Evolutionary conservation across 2,113 vertebrate species (phyloP), one percentile per base, ranked within the genome.

Genomic region (Cyprinodon tularosa): DNA sequence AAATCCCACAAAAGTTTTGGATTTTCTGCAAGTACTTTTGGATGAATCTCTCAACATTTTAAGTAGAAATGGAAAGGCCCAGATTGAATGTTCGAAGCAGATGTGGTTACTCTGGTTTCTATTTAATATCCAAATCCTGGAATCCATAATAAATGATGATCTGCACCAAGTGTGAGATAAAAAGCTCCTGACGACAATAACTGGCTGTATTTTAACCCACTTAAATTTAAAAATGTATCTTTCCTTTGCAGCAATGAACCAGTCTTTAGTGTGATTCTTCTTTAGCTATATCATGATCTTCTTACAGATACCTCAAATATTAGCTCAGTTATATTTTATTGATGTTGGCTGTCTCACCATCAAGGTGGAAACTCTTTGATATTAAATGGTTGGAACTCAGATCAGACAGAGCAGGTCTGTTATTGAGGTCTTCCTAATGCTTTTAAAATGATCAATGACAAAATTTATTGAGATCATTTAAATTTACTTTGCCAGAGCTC

Each of bases 101-200:
- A 90, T 92, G 90, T 92, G 80, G 77, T 44, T 62, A 67, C 69
- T 78, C 53, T 36, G 71, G 63, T 71, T 81, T 78, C 79, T 80
- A 80, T 86, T 86, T 80, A 22, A 87, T 87, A 87, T 90, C 83
- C 86, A 90, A 89, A 78, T 71, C 64, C 83, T 87, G 89, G 86
- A 88, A 73, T 47, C 75, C 15, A 71, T 47, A 8, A 37, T 77
- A 60, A 77, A 66, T 70, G 62, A 74, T 38, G 72, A 67, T 38
- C 64, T 47, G 77, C 65, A 75, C 77, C 69, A 74, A 11, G 78
- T 71, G 66, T 71, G 74, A 76, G 84, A 90, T 65, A 62, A 84
- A 72, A 86, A 89, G 74, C 66, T 29, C 71, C 76, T 82, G 88
- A 88, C 50, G 64, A 78, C 81, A 7, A 81, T 84, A 67, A 50